phyloP scores from a whole-genome alignment of 2,888 invertebrate species.

The Stenodema calcarata region DNA sequence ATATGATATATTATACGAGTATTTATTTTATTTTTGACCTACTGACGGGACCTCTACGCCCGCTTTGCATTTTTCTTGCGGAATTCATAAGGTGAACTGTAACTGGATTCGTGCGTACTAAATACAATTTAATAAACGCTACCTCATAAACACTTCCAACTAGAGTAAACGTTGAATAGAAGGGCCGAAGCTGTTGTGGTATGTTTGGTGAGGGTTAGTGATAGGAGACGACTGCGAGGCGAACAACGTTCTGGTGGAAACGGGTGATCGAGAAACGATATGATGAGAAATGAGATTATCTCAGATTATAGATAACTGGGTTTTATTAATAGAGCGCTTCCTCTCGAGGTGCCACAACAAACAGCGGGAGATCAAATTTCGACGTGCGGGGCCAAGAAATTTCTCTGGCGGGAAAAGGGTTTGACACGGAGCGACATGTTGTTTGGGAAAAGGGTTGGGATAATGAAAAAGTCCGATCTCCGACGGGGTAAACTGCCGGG shows the following conservation, averaged over 20 bases:
- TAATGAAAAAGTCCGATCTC: neutral
- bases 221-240: neutral
- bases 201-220: neutral
- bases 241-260: neutral
- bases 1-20: no score
- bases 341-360: neutral
- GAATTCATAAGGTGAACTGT: neutral
- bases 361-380: constrained; percentile 4
- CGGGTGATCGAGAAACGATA: neutral
- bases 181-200: neutral
- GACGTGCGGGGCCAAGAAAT: neutral
- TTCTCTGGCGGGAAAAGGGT: neutral
- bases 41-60: no score
- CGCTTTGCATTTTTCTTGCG: no score
- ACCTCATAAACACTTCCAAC: neutral
- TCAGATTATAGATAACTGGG: neutral
- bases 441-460: neutral
- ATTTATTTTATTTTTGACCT: no score
- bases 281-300: neutral
- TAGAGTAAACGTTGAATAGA: neutral
- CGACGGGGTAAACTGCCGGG: neutral
- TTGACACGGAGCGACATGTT: neutral
- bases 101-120: neutral
- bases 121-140: neutral
- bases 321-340: constrained; percentile 4